phyloP scores from a whole-genome alignment of 2,113 vertebrate genomes.

The Podiceps cristatus region DNA sequence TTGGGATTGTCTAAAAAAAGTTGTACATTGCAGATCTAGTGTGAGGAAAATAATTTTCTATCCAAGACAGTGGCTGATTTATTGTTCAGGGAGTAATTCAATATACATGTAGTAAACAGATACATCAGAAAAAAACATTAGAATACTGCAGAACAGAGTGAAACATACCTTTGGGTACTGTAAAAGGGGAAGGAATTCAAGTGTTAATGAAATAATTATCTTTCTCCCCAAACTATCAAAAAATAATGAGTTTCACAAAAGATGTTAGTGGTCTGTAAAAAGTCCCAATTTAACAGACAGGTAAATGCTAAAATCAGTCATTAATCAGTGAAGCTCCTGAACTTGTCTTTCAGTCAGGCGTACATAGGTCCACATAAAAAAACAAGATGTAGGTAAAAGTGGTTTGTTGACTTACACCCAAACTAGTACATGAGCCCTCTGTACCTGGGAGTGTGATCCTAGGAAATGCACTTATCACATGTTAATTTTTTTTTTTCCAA shows the following conservation, averaged over 20 bases:
- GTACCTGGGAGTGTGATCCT: neutral
- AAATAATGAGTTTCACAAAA: neutral
- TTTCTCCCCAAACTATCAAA: neutral
- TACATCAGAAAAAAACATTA: constrained; percentile 1
- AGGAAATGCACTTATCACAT: neutral
- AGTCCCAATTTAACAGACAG: neutral
- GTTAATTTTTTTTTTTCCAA: neutral
- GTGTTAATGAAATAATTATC: constrained; percentile 48
- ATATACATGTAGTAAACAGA: constrained; percentile 13
- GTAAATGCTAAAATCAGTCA: neutral
- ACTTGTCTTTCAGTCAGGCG: neutral
- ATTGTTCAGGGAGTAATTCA: constrained; percentile 25
- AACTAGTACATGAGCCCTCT: neutral
- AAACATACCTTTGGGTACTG: neutral
- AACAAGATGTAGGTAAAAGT: neutral
- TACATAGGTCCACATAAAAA: neutral
- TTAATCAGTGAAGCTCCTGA: neutral
- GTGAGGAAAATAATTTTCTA: constrained; percentile 15
- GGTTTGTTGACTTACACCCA: neutral
- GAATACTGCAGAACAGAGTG: neutral
- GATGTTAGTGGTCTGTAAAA: neutral
- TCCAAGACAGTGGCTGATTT: constrained; percentile 32
- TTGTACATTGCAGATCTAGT: neutral
- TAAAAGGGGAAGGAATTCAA: neutral
- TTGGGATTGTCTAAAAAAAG: neutral